Base-by-base conservation (phyloP, 2,113 vertebrate genomes). In the Galemys pyrenaicus region DNA sequence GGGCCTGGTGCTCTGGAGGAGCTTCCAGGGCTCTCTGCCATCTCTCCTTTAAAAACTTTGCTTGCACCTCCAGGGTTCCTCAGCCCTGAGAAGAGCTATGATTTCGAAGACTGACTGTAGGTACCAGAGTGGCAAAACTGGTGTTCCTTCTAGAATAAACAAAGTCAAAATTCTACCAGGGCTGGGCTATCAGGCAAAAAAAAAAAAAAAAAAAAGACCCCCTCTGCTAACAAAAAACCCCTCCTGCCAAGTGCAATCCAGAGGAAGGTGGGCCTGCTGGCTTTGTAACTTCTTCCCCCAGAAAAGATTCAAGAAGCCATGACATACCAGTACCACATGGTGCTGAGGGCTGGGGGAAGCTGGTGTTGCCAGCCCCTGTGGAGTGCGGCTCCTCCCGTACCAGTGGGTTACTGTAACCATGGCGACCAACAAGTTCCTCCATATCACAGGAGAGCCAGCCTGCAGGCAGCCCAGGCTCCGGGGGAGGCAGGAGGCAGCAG, bases 391-490 rank as follows among this genome's bases (percentile, higher is more conserved):
- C 95, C 95, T 85, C 94, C 96, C 8, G 15, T 92, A 92, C 85
- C 96, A 97, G 96, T 96, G 96, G 92, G 96, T 96, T 97, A 95
- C 68, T 39, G 97, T 97, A 96, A 96, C 97, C 97, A 97, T 97
- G 96, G 96, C 95, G 92, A 97, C 96, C 83, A 96, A 44, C 95
- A 85, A 95, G 95, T 94, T 96, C 94, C 95, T 97, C 95, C 96
- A 71, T 89, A 93, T 80, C 94, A 85, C 95, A 89, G 94, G 92
- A 95, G 82, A 96, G 93, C 87, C 91, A 90, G 96, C 58, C 73
- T 95, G 96, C 95, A 94, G 93, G 96, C 94, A 96, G 95, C 94
- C 92, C 85, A 41, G 73, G 87, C 94, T 95, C 85, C 39, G 94
- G 96, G 95, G 89, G 93, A 65, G 88, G 89, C 85, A 92, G 88